These are phyloP conservation scores for Pelosia muscerda DNA, from an alignment of 2,888 invertebrate species.

Conservation along the genomic window DNA sequence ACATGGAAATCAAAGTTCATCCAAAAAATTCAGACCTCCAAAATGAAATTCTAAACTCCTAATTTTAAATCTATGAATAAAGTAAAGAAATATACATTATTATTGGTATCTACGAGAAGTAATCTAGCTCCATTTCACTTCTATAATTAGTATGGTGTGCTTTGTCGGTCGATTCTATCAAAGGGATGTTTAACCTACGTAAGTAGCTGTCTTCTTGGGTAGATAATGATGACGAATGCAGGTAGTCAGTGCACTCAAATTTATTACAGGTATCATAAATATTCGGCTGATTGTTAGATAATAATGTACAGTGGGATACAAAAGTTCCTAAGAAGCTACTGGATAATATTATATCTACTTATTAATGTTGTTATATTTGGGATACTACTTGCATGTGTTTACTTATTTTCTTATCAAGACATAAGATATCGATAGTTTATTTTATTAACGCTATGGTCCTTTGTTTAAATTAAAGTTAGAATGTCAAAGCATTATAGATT, in stretches of 20 bases:
- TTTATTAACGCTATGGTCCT: too few species aligned
- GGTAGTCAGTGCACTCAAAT: conserved; percentile 31
- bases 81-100: not conserved
- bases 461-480: too few species aligned
- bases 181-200: conserved; percentile 38
- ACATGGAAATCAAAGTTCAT: too few species aligned
- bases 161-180: conserved; percentile 28
- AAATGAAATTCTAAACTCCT: too few species aligned
- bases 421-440: too few species aligned
- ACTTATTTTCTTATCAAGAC: too few species aligned
- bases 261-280: conserved; percentile 48
- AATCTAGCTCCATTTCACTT: not conserved
- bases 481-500: too few species aligned
- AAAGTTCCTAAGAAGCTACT: too few species aligned
- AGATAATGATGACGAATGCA: conserved; percentile 44
- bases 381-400: too few species aligned
- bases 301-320: not conserved
- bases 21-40: too few species aligned
- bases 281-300: conserved; percentile 35
- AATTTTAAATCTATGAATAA: not conserved
- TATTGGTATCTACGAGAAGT: not conserved
- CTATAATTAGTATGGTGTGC: not conserved
- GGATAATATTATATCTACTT: too few species aligned
- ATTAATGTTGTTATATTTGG: too few species aligned
- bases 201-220: conserved; percentile 40